Evolutionary conservation across 2,888 invertebrate species (phyloP), one percentile per base, ranked within the genome.

Genomic region (Temnothorax ravouxi): DNA sequence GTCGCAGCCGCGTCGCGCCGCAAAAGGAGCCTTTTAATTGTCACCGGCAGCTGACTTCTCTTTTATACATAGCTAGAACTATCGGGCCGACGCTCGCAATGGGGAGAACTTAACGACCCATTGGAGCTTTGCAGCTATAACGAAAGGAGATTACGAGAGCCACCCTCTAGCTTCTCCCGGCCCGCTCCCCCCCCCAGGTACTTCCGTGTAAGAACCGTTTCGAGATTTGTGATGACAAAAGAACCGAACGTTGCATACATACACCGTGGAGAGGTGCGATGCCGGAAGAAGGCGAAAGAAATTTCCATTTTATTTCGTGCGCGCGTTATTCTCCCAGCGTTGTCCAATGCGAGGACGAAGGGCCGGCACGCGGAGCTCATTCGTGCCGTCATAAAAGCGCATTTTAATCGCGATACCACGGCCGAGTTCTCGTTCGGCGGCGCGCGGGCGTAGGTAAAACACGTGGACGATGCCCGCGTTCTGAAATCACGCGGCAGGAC

Each of bases 401-500:
- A 59, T 50, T 80, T 79, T 59, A 80, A 80, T 72, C 72, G 72
- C 72, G 47, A 47, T 47, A 21, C 41, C 21, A 8, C 44, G 52
- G 21, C 50, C 67, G 59, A 79, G 56, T 34, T 62, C 62, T 15
- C 75, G 50, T 25, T 67, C 8, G 15, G 41, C 29, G 56, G 3
- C 29, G 29, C 2, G 29, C 29, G 29, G 29, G 29, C 47, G 34
- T 15, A 50, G 56, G 38, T 59, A 3, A 56, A 67, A 56, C 72
- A 72, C 79, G 72, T 72, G 77, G 52, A 81, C 62, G 79, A 77
- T n/a, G 44, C 38, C 44, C 61, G 6, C 34, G 59, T 67, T 82
- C 69, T 50, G 75, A 82, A 84, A 84, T 84, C 75, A 74, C 25
- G 80, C 84, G 82, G 84, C 66, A 75, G 84, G 67, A 84, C 69